Evolutionary conservation across 1,140 invertebrate genomes (phyloP), one percentile per base, ranked within the genome.

Genomic region (Platorchestia sp.): DNA sequence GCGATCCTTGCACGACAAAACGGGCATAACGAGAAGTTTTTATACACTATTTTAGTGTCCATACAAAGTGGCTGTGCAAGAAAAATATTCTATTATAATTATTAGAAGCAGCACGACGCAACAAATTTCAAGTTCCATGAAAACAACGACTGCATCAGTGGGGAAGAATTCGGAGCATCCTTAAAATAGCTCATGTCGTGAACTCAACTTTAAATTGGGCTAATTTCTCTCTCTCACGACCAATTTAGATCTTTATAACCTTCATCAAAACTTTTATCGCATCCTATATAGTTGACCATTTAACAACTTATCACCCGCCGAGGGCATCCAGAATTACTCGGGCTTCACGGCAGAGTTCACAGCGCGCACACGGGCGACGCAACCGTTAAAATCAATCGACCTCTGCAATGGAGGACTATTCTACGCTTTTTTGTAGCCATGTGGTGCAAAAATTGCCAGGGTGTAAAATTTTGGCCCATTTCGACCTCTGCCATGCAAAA

Each of bases 191-290:
- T 44, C 91, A 45, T 45, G 91, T 16, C 91, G 41, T 45, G 91
- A 93, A 45, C 91, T 93, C 91, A 93, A 93, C 91, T 93, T 93
- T 93, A 93, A 93, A 93, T 93, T 93, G 91, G 91, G 91, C 91
- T 93, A 93, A 93, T 93, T 93, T 93, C 91, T 93, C 91, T 93
- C 91, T 93, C 91, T 93, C 91, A 93, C 91, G 91, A 93, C 91
- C 91, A 93, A 93, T 93, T 93, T 93, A 93, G 91, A 93, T 93
- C 91, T 93, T 93, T 93, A 93, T 93, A 93, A 93, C 91, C 91
- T 93, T 93, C 91, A 93, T 93, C 91, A 93, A 93, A 93, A 93
- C 91, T 93, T 93, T 93, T 93, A 93, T 93, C 91, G 45, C 91
- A n/a, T 93, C 91, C 91, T 93, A 93, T 93, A 93, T 47, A 93